These are phyloP conservation scores for Columba guinea DNA, from an alignment of 2,797 vertebrate species.

Conservation along the genomic window DNA sequence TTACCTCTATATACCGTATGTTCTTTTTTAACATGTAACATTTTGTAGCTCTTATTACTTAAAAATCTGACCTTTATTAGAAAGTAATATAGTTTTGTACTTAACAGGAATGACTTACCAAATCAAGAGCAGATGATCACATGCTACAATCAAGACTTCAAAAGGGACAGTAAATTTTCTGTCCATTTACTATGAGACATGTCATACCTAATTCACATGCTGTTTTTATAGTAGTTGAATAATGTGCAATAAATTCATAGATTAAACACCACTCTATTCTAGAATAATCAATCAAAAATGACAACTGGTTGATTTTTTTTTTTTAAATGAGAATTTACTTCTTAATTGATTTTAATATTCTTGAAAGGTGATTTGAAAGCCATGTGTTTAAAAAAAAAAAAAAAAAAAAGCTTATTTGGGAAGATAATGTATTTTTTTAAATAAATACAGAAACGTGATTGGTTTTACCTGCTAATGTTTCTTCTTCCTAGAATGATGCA, in stretches of 20 bases:
- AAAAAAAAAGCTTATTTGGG: slow-evolving; percentile 32
- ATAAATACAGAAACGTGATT: slow-evolving; percentile 44
- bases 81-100: slow-evolving; percentile 3
- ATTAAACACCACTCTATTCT: slow-evolving; percentile 69
- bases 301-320: slow-evolving; percentile 72
- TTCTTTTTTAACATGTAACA: neutral
- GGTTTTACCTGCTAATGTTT: slow-evolving; percentile 13
- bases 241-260: slow-evolving; percentile 73
- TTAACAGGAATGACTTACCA: slow-evolving; percentile 23
- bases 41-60: slow-evolving; percentile 16
- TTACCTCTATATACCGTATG: neutral
- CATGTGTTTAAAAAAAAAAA: slow-evolving; percentile 28
- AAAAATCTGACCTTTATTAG: slow-evolving; percentile 31
- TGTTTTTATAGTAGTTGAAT: slow-evolving; percentile 69
- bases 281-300: slow-evolving; percentile 75
- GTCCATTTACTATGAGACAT: slow-evolving; percentile 36
- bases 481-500: neutral
- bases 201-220: slow-evolving; percentile 57
- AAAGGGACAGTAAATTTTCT: slow-evolving; percentile 45
- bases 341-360: slow-evolving; percentile 75
- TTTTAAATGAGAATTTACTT: slow-evolving; percentile 70
- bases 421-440: slow-evolving; percentile 40
- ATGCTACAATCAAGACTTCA: slow-evolving; percentile 22
- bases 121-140: slow-evolving; percentile 51
- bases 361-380: slow-evolving; percentile 74